Conservation (phyloP, 2,888 invertebrate genomes). For the Stramonita haemastoma region DNA sequence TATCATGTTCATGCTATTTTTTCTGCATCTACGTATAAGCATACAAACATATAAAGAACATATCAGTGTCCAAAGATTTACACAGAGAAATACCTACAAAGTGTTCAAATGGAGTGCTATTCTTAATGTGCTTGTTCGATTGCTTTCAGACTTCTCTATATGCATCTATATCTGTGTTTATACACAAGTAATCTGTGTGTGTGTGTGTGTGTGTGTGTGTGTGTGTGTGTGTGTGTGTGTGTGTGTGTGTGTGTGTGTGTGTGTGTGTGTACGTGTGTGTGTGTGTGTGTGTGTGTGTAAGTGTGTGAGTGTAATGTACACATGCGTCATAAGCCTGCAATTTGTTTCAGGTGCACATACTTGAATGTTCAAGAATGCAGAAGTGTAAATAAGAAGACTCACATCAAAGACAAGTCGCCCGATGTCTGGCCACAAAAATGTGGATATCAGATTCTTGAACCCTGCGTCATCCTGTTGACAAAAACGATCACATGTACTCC, state of each 20-base stretch:
- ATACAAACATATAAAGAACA: no score
- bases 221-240: background rate
- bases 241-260: background rate
- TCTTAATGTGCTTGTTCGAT: no score
- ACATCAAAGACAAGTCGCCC: constrained; percentile 95
- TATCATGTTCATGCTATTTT: no score
- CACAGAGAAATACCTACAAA: no score
- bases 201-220: background rate
- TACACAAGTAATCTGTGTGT: no score
- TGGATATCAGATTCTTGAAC: constrained; percentile 81
- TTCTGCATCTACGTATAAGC: no score
- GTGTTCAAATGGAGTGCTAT: no score
- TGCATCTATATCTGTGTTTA: no score
- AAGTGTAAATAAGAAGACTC: constrained; percentile 63
- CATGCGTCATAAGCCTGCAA: no score
- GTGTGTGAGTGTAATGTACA: background rate
- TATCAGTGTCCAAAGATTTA: no score
- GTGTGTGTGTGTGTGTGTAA: constrained; percentile 15
- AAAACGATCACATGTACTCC: background rate
- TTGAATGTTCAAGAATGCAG: background rate
- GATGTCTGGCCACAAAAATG: constrained; percentile 96
- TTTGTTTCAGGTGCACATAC: background rate
- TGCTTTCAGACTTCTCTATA: no score
- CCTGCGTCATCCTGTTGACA: constrained; percentile 64
- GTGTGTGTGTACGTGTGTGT: background rate